phyloP scores from a whole-genome alignment of 2,113 vertebrate species.

The Salvelinus sp. region DNA sequence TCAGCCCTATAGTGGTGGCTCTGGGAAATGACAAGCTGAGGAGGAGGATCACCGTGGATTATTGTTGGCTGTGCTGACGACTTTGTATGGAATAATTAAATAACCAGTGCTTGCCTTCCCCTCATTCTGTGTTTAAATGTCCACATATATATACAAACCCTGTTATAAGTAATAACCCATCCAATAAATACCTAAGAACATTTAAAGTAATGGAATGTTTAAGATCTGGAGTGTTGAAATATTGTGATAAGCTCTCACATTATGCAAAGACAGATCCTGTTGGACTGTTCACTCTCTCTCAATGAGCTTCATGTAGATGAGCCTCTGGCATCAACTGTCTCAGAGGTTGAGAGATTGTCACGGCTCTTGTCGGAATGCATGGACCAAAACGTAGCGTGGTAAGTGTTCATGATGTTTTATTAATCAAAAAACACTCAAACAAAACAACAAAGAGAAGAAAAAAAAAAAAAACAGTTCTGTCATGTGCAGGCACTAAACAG shows the following conservation, averaged over 20 bases:
- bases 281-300: not conserved
- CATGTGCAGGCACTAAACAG: too few species aligned
- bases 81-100: not conserved
- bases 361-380: too few species aligned
- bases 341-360: not conserved
- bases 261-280: too few species aligned
- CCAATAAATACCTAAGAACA: not conserved
- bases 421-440: too few species aligned
- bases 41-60: conserved; percentile 55
- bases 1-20: conserved; percentile 78
- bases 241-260: too few species aligned
- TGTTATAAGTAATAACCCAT: not conserved
- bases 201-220: not conserved
- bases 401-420: too few species aligned
- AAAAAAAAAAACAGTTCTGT: too few species aligned
- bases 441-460: too few species aligned
- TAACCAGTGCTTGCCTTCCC: not conserved
- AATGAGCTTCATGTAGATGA: not conserved
- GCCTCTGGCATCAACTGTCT: not conserved
- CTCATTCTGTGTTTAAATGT: not conserved
- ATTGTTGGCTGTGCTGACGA: conserved; percentile 37
- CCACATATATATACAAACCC: too few species aligned
- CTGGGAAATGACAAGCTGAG: conserved; percentile 76
- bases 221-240: not conserved
- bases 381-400: too few species aligned